phyloP scores from a whole-genome alignment of 2,888 invertebrate species.

The Caenorhabditis afra region DNA sequence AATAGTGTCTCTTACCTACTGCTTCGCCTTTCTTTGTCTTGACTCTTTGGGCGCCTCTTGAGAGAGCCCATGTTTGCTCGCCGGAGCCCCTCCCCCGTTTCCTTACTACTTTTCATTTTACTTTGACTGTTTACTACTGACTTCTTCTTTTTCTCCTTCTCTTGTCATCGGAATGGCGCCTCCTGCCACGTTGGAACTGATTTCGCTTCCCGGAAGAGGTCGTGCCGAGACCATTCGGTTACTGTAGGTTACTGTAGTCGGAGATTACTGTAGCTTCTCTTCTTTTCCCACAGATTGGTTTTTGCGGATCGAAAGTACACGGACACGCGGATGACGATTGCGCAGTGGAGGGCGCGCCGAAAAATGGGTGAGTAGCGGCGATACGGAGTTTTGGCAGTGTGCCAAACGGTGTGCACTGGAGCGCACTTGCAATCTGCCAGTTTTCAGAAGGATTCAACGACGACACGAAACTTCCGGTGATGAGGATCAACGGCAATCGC shows the following conservation, averaged over 20 bases:
- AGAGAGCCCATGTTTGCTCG: constrained; percentile 45
- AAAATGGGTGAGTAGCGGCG: constrained; percentile 56
- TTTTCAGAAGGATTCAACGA: constrained; percentile 68
- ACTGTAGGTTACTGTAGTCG: constrained; percentile 51
- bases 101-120: background rate
- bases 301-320: constrained; percentile 61
- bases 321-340: constrained; percentile 70
- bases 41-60: constrained; percentile 3
- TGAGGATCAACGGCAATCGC: constrained; percentile 63
- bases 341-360: constrained; percentile 67
- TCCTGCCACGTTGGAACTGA: constrained; percentile 58
- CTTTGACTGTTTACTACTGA: constrained; percentile 31
- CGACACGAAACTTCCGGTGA: constrained; percentile 69
- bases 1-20: no score
- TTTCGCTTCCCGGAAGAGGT: constrained; percentile 71
- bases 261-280: no score
- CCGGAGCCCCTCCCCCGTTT: constrained; percentile 25
- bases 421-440: background rate
- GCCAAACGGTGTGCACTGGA: no score
- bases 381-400: background rate
- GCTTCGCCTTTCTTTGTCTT: no score
- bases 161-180: no score
- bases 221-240: constrained; percentile 72
- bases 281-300: constrained; percentile 31
- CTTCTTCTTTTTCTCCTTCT: no score